Base-by-base conservation (phyloP, 2,113 vertebrate species). In the Lophius piscatorius region DNA sequence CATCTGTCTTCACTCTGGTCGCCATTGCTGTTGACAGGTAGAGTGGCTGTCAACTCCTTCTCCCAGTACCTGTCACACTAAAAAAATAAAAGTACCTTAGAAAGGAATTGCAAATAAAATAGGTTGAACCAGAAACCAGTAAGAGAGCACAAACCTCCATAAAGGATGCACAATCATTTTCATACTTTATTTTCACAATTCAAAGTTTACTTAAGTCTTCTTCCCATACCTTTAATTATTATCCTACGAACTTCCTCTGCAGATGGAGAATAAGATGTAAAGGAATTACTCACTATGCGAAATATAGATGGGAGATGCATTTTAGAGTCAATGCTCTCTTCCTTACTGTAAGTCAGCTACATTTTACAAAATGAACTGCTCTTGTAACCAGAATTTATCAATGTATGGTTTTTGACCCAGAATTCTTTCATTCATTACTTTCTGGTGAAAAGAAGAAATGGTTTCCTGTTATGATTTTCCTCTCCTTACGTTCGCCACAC, bases 1-100 rank as follows among this genome's bases (percentile, higher is more conserved):
- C 95, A 10, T 98, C 96, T 0, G 94, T 97, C 46, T 98, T 98
- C 75, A 98, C 96, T 3, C 90, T 98, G 59, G 95, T 97, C 9
- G 95, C 94, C 1, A 96, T 98, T 49, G 95, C 96, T 0, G 81
- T 95, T 9, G 96, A 98, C 84, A 96, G 96, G 96, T 98, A 91
- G 55, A 16, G 44, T 52, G 26, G 22, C 45, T 29, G 4, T 22
- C 8, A 28, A 17, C 51, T 1, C 1, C 10, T 1, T 4, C 8
- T 50, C 45, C 18, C 23, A 2, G 6, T 31, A 8, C 2, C 6
- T 22, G 11, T 49, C 6, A 26, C 23, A 16, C 21, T 36, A 28
- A 31, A 8, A 31, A 10, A n/a, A n/a, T n/a, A 47, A 14, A 13
- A 17, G 2, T 36, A 28, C 1, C 16, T 12, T 1, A 55, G 6